Evolutionary conservation across 1,140 invertebrate genomes (phyloP).

Genomic region (Dendroctonus ponderosae): DNA sequence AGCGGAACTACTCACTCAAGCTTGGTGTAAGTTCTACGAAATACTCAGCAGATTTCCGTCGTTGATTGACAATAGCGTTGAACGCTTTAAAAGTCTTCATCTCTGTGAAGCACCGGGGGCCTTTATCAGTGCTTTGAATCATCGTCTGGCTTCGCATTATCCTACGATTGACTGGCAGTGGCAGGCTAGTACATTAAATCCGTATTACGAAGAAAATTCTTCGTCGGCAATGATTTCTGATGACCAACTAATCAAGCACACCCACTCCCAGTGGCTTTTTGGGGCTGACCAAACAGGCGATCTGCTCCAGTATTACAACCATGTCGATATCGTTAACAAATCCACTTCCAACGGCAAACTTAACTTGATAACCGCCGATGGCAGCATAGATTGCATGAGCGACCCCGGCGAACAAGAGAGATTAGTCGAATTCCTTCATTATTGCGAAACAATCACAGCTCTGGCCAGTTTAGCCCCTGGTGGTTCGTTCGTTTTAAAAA

Average conservation of each 20-base stretch:
- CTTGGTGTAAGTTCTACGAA: conserved; percentile 93
- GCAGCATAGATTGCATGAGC: conserved; percentile 83
- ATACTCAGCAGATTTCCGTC: conserved; percentile 67
- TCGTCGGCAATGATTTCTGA: conserved; percentile 74
- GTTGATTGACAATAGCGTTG: conserved; percentile 42
- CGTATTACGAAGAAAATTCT: conserved; percentile 85
- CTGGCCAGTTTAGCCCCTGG: conserved; percentile 67
- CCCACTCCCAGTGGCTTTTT: conserved; percentile 80
- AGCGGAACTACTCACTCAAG: conserved; percentile 81
- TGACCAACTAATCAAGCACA: conserved; percentile 80
- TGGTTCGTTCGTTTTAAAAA: conserved; percentile 85
- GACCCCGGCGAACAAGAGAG: conserved; percentile 84
- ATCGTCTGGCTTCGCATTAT: conserved; percentile 68
- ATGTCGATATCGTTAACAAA: conserved; percentile 45
- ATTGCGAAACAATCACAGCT: conserved; percentile 78
- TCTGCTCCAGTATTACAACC: conserved; percentile 68
- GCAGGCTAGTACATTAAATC: conserved; percentile 84
- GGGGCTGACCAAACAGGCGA: conserved; percentile 82
- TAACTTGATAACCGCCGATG: conserved; percentile 85
- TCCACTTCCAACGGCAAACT: conserved; percentile 37
- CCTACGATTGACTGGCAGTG: conserved; percentile 71
- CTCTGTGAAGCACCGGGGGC: conserved; percentile 94
- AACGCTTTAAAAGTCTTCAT: conserved; percentile 70
- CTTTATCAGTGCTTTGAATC: conserved; percentile 86
- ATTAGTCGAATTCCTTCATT: conserved; percentile 72